Percentiles rank a stretch among this genome's conserved stretches.
phyloP scores from a whole-genome alignment of 2,888 invertebrate species.

The Pammene fasciana region DNA sequence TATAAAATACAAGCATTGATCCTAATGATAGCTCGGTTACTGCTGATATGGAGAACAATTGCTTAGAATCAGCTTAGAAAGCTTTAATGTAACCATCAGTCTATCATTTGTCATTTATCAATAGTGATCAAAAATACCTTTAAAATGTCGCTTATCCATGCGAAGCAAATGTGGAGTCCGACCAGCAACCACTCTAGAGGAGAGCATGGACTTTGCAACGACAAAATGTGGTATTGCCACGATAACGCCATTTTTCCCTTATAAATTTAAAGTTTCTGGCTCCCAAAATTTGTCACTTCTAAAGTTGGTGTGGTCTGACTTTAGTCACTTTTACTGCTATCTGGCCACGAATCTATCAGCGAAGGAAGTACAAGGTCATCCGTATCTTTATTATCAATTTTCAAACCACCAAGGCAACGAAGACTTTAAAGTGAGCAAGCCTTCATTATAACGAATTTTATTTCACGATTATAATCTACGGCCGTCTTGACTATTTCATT shows the following conservation, averaged over 20 bases:
- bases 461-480: conserved; percentile 48
- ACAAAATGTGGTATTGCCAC: no score
- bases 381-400: conserved; percentile 23
- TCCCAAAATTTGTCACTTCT: no score
- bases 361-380: conserved; percentile 31
- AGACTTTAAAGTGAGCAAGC: conserved; percentile 67
- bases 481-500: conserved; percentile 48
- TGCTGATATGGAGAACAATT: conserved; percentile 59
- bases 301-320: no score
- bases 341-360: conserved; percentile 13
- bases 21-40: conserved; percentile 45
- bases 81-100: conserved; percentile 44
- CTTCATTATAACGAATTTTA: conserved; percentile 50
- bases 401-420: conserved; percentile 33
- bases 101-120: conserved; percentile 47
- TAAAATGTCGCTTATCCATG: neutral
- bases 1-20: conserved; percentile 50
- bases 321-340: conserved; percentile 9
- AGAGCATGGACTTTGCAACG: no score
- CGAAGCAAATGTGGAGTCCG: neutral
- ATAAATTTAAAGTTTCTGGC: no score
- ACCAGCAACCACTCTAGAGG: no score
- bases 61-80: conserved; percentile 56
- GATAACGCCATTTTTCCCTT: no score
- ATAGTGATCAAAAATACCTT: conserved; percentile 4